Evolutionary conservation across 2,797 vertebrate genomes (phyloP), one percentile per base, ranked within the genome.

Genomic region (Nothura maculosa): DNA sequence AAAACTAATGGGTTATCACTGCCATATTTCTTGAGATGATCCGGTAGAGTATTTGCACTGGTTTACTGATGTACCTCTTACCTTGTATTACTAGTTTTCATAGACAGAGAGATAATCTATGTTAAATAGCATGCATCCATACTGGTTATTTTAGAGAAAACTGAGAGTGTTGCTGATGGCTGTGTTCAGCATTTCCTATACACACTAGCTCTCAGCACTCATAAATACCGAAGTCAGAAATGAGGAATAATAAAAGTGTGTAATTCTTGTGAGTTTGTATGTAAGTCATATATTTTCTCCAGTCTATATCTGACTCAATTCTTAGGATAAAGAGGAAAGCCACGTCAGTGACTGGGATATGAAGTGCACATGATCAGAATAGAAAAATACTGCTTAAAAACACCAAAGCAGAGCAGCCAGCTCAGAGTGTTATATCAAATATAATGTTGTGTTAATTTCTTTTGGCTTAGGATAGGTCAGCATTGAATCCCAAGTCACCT

Each of bases 271-370:
- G 32, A 47, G 48, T 24, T 25, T 68, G 13, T 36, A 34, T 34
- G 11, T 67, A 67, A 47, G n/a, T 34, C 16, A 55, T 85, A 0
- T 54, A 45, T 42, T 12, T 0, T 0, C 34, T 80, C 19, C 27
- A 14, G 22, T 22, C 20, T 89, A 22, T 24, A 38, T 28, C 40
- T 81, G 70, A 25, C 57, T 76, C 47, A 74, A 28, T 52, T 42
- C 32, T 73, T 16, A 20, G 30, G 10, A 75, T 78, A 72, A 47
- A 16, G 36, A 52, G n/a, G 66, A 81, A 86, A 67, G n/a, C 12
- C 54, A 61, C 32, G 48, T 11, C 36, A 52, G 61, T 45, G 36
- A 32, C 66, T 3, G 9, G 54, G 54, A 76, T 22, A 86, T 68
- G 63, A 45, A 24, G 67, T 84, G 20, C 42, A 82, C 0, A 0